These are phyloP conservation scores for Drosophila saltans DNA, from an alignment of 1,140 invertebrate species.

Conservation along the genomic window DNA sequence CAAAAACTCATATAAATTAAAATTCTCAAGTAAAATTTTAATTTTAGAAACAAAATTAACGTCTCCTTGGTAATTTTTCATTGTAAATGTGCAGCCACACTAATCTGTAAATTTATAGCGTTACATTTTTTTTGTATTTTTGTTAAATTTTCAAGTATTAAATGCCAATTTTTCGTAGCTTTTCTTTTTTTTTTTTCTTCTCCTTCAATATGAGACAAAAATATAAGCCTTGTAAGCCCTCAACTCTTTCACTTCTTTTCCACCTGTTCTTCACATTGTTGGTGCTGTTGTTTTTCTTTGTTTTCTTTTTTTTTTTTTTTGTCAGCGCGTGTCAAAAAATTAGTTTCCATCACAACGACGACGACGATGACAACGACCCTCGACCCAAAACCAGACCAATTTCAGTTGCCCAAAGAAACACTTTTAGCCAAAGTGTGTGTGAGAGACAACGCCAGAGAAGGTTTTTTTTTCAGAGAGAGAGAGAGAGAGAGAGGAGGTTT, in stretches of 20 bases:
- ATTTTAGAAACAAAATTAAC: no score
- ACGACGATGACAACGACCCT: slow-evolving; percentile 11
- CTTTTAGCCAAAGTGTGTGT: slow-evolving; percentile 9
- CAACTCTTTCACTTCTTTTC: slow-evolving; percentile 6
- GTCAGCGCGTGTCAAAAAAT: slow-evolving; percentile 21
- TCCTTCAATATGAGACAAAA: neutral
- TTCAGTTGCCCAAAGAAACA: slow-evolving; percentile 11
- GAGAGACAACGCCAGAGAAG: neutral
- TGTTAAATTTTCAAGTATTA: slow-evolving; percentile 7
- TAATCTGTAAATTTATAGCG: neutral
- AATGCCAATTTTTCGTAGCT: slow-evolving; percentile 8
- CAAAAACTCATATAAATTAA: no score
- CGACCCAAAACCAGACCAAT: slow-evolving; percentile 16
- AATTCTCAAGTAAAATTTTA: no score
- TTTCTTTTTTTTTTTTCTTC: neutral
- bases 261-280: slow-evolving; percentile 1
- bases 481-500: neutral
- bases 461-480: neutral
- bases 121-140: neutral
- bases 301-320: neutral
- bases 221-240: slow-evolving; percentile 4
- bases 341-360: slow-evolving; percentile 20
- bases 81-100: neutral
- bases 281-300: neutral
- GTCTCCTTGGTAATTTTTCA: neutral